Percentiles rank a stretch among this genome's conserved stretches.
phyloP scores from a whole-genome alignment of 2,113 vertebrate genomes.

The Hyla sarda region DNA sequence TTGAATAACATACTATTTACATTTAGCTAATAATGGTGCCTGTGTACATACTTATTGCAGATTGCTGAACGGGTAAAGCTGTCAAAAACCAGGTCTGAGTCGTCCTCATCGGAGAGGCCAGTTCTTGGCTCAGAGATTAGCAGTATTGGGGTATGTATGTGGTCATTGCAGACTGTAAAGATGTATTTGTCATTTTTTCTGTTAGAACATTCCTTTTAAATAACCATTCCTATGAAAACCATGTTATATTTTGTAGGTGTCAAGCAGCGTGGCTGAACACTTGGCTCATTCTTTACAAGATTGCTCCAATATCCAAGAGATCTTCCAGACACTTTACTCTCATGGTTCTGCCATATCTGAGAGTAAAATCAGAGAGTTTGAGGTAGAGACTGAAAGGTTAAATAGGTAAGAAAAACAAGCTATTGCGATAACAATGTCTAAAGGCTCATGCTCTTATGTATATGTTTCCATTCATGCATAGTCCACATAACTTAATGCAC shows the following conservation, averaged over 20 bases:
- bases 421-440: not conserved
- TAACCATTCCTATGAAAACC: not conserved
- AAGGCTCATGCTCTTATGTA: not conserved
- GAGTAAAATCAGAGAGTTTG: slow-evolving; percentile 87
- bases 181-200: not conserved
- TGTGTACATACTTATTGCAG: slow-evolving; percentile 70
- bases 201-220: not conserved
- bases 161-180: too few species aligned
- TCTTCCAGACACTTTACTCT: slow-evolving; percentile 88
- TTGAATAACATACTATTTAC: too few species aligned
- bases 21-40: not conserved
- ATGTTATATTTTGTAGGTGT: slow-evolving; percentile 73
- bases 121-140: slow-evolving; percentile 88
- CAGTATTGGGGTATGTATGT: slow-evolving; percentile 84
- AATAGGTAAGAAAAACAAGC: slow-evolving; percentile 76
- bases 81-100: slow-evolving; percentile 88
- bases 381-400: slow-evolving; percentile 86
- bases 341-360: slow-evolving; percentile 88
- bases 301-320: slow-evolving; percentile 90
- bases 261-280: slow-evolving; percentile 85
- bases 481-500: not conserved
- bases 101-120: slow-evolving; percentile 83
- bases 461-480: not conserved
- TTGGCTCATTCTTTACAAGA: slow-evolving; percentile 88
- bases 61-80: slow-evolving; percentile 89